Percentiles rank a stretch among this genome's conserved stretches.
phyloP scores from a whole-genome alignment of 2,113 vertebrate genomes.

The Odobenus rosmarus region DNA sequence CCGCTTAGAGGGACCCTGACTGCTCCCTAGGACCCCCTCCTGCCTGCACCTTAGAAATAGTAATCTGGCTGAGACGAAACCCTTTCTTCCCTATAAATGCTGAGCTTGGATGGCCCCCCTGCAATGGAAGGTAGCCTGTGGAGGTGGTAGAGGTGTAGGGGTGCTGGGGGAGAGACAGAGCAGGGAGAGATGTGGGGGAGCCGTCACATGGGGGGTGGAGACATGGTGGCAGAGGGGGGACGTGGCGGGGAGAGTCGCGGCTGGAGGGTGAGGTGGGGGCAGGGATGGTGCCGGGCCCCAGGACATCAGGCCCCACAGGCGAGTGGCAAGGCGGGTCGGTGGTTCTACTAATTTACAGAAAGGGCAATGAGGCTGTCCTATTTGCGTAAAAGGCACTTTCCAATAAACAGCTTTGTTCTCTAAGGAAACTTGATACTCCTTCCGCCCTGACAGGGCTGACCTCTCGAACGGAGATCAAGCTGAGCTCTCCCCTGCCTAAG shows the following conservation, averaged over 20 bases:
- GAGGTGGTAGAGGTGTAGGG: background rate
- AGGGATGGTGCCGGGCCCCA: background rate
- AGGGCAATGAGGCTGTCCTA: background rate
- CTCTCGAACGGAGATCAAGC: accelerated
- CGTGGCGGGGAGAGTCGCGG: background rate
- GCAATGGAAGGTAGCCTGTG: background rate
- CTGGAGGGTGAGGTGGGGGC: background rate
- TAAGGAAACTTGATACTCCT: background rate
- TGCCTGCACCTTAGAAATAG: background rate
- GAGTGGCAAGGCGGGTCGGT: too few species aligned
- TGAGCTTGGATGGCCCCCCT: background rate
- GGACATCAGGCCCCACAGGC: background rate
- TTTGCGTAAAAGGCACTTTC: constrained; percentile 46
- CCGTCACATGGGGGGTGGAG: accelerated
- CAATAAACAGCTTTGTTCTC: constrained; percentile 59
- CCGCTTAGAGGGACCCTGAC: background rate
- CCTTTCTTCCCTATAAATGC: background rate
- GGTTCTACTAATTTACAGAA: background rate
- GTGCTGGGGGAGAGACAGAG: background rate
- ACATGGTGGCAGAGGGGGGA: too few species aligned
- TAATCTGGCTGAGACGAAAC: background rate
- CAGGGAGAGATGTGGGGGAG: background rate
- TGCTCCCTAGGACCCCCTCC: background rate
- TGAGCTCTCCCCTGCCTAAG: background rate
- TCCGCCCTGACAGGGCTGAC: accelerated